Evolutionary conservation across 2,113 vertebrate species (phyloP), one percentile per base, ranked within the genome.

Genomic region (Lepus timidus): DNA sequence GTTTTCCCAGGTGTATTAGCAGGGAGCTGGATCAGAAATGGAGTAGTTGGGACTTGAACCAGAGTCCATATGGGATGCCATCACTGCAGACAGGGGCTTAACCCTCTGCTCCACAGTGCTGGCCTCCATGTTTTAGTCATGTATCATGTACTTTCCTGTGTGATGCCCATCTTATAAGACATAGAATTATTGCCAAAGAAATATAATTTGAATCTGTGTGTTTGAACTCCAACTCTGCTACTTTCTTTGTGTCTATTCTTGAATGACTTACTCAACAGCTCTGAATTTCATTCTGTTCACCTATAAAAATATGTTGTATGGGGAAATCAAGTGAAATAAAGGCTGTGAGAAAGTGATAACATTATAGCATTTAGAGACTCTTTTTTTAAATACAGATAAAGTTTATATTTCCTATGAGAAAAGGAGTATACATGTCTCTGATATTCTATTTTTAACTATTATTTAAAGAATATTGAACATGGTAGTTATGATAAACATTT

Each of bases 271-370:
- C 4, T 52, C 65, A 80, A 71, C 31, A 9, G 62, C 55, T 81
- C 19, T 62, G n/a, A 92, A 65, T 88, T 36, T 61, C 10, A 2
- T 79, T 96, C 91, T 80, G 20, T 80, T 95, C 9, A 51, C 10
- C 8, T 92, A 5, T 39, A 82, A 95, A 58, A 82, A 76, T 73
- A 84, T 73, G 11, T 14, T 85, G 4, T 74, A 6, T 14, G 14
- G n/a, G 79, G 49, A 31, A 39, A 85, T 71, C 78, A 94, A 81
- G 68, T 91, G 9, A 90, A 94, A 89, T 65, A 73, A 83, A 81
- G 8, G 3, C 3, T 31, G 1, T 82, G 62, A 67, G 51, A 88
- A 94, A 90, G 33, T 1, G 65, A 81, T 85, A 23, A 29, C 4
- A 11, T 71, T 65, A 25, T 71, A 52, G 9, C 19, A 49, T 81